These are phyloP conservation scores for Pedionomus torquatus DNA, from an alignment of 2,113 vertebrate genomes.

Conservation along the genomic window DNA sequence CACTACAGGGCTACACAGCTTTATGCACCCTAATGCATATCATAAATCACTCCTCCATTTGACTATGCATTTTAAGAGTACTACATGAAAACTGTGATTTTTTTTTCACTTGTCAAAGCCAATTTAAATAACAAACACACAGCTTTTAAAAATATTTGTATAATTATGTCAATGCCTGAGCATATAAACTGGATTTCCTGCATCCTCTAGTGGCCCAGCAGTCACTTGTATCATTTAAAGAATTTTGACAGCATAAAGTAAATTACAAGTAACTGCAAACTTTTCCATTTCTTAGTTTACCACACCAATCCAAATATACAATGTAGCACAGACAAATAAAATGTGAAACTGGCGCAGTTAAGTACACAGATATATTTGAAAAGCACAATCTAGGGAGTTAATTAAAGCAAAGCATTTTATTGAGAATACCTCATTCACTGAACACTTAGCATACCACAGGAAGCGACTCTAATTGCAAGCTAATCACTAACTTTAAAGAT, in stretches of 20 bases:
- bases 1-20: background rate
- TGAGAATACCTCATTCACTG: too few relatives aligned
- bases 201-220: background rate
- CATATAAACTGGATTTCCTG: too few relatives aligned
- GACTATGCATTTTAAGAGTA: background rate
- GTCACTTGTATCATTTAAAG: too few relatives aligned
- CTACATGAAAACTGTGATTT: background rate
- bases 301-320: background rate
- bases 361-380: accelerated
- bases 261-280: background rate
- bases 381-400: background rate
- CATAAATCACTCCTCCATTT: background rate
- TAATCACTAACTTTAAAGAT: accelerated
- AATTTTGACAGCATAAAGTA: background rate
- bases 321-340: accelerated
- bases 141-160: background rate
- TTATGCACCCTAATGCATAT: background rate
- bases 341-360: accelerated
- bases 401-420: background rate
- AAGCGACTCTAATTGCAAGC: accelerated
- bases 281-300: background rate
- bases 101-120: background rate
- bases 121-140: background rate
- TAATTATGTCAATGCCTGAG: background rate
- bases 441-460: accelerated